A percentile compares a stretch with the other conserved stretches of the same genome.
These are phyloP conservation scores for Ladona fulva DNA, from an alignment of 1,140 invertebrate genomes.

Conservation along the genomic window DNA sequence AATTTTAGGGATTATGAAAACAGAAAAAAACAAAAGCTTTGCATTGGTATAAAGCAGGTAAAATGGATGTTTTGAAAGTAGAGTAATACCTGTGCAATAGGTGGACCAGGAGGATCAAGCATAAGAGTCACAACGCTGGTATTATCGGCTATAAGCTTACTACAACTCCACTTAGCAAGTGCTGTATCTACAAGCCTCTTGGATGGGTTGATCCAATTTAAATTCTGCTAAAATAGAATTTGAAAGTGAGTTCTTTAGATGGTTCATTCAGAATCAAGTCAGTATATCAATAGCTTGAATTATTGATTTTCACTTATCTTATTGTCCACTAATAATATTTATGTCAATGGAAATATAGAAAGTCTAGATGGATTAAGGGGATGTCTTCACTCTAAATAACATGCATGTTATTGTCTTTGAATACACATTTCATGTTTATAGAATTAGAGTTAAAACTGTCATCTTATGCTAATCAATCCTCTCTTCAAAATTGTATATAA, in stretches of 20 bases:
- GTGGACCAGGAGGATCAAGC: conserved; percentile 82
- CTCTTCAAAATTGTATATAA: too few species aligned
- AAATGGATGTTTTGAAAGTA: neutral
- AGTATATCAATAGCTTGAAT: too few species aligned
- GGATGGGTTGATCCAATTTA: conserved; percentile 75
- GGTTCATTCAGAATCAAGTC: neutral
- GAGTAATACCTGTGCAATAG: conserved; percentile 47
- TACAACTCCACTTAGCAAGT: conserved; percentile 61
- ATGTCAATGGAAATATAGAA: too few species aligned
- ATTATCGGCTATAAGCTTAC: conserved; percentile 85
- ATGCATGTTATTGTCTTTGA: too few species aligned
- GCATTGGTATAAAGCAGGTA: neutral
- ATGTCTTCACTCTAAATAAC: too few species aligned
- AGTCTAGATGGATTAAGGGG: too few species aligned
- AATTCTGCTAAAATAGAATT: conserved; percentile 22
- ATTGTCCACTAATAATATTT: too few species aligned
- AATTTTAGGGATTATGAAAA: neutral
- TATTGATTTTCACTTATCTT: too few species aligned
- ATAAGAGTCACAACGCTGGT: conserved; percentile 89
- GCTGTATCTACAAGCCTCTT: conserved; percentile 82
- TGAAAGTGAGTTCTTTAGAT: neutral
- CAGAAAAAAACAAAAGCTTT: neutral
- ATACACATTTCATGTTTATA: too few species aligned
- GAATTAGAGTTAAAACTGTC: too few species aligned
- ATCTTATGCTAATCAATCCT: too few species aligned